Conservation (phyloP, 2,888 invertebrate genomes). For the Lithosia quadra region DNA sequence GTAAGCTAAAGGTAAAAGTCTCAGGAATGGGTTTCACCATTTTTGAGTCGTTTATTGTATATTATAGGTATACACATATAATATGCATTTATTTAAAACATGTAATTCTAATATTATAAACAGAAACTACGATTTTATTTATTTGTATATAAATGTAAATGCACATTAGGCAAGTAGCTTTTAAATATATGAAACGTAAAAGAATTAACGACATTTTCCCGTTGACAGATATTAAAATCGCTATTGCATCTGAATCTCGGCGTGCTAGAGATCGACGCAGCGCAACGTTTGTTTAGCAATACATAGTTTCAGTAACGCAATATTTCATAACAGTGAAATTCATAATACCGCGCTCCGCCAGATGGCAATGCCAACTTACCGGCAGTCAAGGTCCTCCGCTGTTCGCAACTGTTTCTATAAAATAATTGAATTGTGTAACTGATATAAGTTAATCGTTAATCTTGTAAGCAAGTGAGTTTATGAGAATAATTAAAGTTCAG, state of each 20-base stretch:
- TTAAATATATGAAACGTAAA: constrained; percentile 8
- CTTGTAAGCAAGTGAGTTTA: not conserved
- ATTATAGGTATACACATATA: too few species aligned
- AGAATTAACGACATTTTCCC: constrained; percentile 17
- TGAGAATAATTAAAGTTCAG: not conserved
- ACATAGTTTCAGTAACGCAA: constrained; percentile 66
- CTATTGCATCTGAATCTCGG: constrained; percentile 44
- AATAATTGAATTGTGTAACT: constrained; percentile 13
- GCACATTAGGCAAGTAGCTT: not conserved
- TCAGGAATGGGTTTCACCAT: too few species aligned
- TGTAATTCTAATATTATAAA: too few species aligned
- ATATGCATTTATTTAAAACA: too few species aligned
- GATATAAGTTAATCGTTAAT: constrained; percentile 13
- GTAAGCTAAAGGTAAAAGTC: too few species aligned
- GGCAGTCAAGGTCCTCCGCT: constrained; percentile 60
- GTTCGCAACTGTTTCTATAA: constrained; percentile 35
- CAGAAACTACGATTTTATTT: too few species aligned
- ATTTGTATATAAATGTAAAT: too few species aligned
- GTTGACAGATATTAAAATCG: constrained; percentile 18
- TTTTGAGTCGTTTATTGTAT: too few species aligned
- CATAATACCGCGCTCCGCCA: constrained; percentile 59
- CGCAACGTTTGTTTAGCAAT: constrained; percentile 62
- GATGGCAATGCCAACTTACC: constrained; percentile 67
- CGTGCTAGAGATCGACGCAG: constrained; percentile 53
- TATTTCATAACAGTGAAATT: constrained; percentile 75